Evolutionary conservation across 1,140 invertebrate species (phyloP).

Genomic region (Eumeta japonica): DNA sequence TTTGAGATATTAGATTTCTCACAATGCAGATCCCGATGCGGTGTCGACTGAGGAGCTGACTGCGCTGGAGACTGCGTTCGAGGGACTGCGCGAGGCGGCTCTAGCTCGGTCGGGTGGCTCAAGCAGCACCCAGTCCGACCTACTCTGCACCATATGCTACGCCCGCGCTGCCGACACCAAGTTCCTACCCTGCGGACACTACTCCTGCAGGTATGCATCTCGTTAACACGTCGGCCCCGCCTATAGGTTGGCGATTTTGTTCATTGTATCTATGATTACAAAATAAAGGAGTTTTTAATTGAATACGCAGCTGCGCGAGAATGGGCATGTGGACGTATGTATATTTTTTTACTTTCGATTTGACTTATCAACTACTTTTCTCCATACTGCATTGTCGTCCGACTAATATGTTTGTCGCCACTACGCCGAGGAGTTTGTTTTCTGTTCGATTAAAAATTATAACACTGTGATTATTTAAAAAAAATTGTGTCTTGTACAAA

Average conservation of each 20-base stretch:
- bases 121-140: slow-evolving; percentile 39
- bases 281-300: neutral
- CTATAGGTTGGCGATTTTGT: too few relatives aligned
- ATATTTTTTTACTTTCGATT: too few relatives aligned
- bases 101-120: slow-evolving; percentile 33
- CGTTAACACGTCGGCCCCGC: neutral
- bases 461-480: too few relatives aligned
- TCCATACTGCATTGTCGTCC: too few relatives aligned
- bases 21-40: slow-evolving; percentile 32
- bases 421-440: too few relatives aligned
- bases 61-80: slow-evolving; percentile 24
- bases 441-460: too few relatives aligned
- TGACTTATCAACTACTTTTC: too few relatives aligned
- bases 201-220: slow-evolving; percentile 38
- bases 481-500: too few relatives aligned
- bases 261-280: neutral
- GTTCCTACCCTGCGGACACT: slow-evolving; percentile 41
- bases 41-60: slow-evolving; percentile 32
- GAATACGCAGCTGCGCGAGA: neutral
- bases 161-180: slow-evolving; percentile 38
- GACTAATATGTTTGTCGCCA: too few relatives aligned
- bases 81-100: slow-evolving; percentile 19
- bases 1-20: too few relatives aligned
- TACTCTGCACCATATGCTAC: slow-evolving; percentile 46
- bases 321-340: neutral